phyloP scores from a whole-genome alignment of 2,797 vertebrate species.

The Anabas testudineus region DNA sequence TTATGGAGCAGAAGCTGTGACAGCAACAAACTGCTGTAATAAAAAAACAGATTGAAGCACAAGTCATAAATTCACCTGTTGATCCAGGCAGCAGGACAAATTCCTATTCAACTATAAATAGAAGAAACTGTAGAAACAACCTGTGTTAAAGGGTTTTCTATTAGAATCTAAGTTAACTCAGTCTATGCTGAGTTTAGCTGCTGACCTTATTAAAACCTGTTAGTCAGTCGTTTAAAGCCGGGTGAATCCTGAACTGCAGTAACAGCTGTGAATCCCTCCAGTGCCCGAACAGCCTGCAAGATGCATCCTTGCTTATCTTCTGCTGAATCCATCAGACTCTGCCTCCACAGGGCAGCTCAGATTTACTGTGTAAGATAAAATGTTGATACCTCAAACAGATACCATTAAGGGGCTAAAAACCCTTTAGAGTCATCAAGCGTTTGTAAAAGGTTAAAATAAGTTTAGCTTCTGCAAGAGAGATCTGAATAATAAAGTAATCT shows the following conservation, averaged over 20 bases:
- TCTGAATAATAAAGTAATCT: too few species aligned
- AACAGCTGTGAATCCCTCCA: constrained; percentile 28
- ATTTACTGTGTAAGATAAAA: not conserved
- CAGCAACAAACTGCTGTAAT: not conserved
- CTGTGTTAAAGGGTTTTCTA: not conserved
- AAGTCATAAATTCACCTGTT: not conserved
- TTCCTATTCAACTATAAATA: not conserved
- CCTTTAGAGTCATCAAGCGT: not conserved
- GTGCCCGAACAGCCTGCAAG: not conserved
- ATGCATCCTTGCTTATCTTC: constrained; percentile 22
- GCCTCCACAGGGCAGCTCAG: not conserved
- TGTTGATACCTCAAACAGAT: not conserved
- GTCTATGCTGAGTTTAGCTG: too few species aligned
- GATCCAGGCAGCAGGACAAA: not conserved
- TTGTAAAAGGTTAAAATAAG: not conserved
- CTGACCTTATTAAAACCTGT: not conserved
- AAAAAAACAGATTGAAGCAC: constrained; percentile 1
- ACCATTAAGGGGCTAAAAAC: not conserved
- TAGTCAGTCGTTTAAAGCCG: constrained; percentile 17
- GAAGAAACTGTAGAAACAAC: not conserved
- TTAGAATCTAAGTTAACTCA: not conserved
- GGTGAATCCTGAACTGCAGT: not conserved
- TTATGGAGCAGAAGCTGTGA: too few species aligned
- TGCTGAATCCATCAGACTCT: constrained; percentile 34
- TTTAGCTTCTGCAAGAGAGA: too few species aligned